Percentiles rank a stretch among this genome's conserved stretches.
Conservation (phyloP, 2,797 vertebrate genomes). For the Synanceia verrucosa region DNA sequence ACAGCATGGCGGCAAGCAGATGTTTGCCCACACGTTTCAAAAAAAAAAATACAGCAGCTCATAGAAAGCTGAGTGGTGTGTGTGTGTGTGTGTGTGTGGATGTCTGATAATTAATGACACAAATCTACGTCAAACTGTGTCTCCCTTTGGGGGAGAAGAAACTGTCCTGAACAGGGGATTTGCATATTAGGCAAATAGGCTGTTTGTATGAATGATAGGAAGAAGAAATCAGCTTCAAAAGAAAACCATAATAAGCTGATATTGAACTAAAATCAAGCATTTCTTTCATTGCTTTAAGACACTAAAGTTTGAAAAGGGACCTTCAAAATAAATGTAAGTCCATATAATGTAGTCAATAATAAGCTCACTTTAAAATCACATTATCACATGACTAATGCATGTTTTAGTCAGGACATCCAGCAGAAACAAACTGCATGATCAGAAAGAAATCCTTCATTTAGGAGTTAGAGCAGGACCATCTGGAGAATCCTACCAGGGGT, state of each 20-base stretch:
- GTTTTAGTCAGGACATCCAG: conserved; percentile 1
- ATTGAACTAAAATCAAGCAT: neutral
- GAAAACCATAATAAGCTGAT: too few species aligned
- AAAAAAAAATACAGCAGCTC: conserved; percentile 17
- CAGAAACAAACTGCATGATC: conserved; percentile 16
- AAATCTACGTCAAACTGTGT: conserved; percentile 37
- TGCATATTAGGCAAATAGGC: conserved; percentile 48
- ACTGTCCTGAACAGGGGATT: conserved; percentile 49
- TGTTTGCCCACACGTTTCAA: conserved; percentile 28
- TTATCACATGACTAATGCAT: too few species aligned
- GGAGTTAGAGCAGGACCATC: conserved; percentile 54
- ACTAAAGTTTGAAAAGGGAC: neutral
- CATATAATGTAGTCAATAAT: neutral
- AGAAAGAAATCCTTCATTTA: conserved; percentile 47
- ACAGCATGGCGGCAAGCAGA: conserved; percentile 38
- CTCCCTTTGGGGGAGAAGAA: conserved; percentile 32
- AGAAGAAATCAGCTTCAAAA: too few species aligned
- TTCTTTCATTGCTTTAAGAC: neutral
- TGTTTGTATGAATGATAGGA: neutral
- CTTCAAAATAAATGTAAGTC: neutral
- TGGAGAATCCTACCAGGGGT: conserved; percentile 58
- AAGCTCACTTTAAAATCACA: neutral
- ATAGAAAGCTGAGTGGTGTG: conserved; percentile 4
- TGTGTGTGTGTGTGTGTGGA: too few species aligned
- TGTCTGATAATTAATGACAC: conserved; percentile 56